Base-by-base conservation (phyloP, 2,113 vertebrate genomes). In the Tragelaphus buxtoni region DNA sequence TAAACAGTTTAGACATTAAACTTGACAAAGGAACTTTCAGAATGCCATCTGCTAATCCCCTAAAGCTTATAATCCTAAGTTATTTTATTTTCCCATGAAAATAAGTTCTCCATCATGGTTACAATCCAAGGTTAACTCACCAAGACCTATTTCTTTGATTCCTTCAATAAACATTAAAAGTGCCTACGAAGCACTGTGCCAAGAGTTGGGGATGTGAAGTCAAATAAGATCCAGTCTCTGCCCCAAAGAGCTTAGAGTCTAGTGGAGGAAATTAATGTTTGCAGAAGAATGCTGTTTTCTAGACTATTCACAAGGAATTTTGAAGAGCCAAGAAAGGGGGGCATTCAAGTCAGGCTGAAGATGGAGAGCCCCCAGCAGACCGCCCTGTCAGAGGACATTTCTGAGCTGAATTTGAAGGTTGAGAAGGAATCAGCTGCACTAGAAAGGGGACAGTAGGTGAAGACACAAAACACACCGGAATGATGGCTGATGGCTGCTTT, bases 111-210 rank as follows among this genome's bases (percentile, higher is more conserved):
- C 30, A 51, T 79, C 16, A 77, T 30, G 45, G 56, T 42, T 76
- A 77, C 9, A 14, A 56, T 39, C 45, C 39, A 86, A 92, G 32
- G 10, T 22, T n/a, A 79, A 94, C 20, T 49, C 28, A 65, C 65
- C 74, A 60, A 90, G 55, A 61, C 76, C 49, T 49, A 53, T 5
- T 39, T 58, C 56, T 28, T 56, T 56, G 72, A 45, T 39, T 69
- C 16, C 45, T 83, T 94, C 32, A 72, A 45, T 96, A 82, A 95
- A 86, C 30, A 92, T 5, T 56, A 90, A 90, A 90, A 92, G 86
- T 7, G 32, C 16, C 80, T 88, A 8, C 17, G 35, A 92, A 55
- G 65, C 61, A 49, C 5, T 65, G 18, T 86, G 74, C 22, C 39
- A 87, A 83, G 49, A 35, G 4, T n/a, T 79, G 63, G 17, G 42